These are phyloP conservation scores for Melanotaenia boesemani DNA, from an alignment of 2,797 vertebrate species.

Conservation along the genomic window DNA sequence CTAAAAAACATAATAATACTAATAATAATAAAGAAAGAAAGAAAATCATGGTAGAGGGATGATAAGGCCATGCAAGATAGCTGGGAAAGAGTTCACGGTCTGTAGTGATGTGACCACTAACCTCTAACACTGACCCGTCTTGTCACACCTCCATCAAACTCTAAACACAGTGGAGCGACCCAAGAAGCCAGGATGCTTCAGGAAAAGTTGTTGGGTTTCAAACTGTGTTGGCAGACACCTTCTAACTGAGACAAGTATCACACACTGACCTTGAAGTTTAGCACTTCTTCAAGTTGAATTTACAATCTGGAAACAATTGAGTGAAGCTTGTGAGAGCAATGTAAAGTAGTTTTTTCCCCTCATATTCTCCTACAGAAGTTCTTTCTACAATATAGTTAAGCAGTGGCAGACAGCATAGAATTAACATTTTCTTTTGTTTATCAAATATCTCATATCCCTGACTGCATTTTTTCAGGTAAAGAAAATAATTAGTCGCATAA, in stretches of 20 bases:
- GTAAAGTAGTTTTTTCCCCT: neutral
- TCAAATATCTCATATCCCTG: neutral
- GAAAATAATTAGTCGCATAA: neutral
- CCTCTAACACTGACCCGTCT: slow-evolving; percentile 70
- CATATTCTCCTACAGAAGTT: neutral
- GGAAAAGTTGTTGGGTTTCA: slow-evolving; percentile 61
- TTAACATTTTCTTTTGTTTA: neutral
- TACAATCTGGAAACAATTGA: slow-evolving; percentile 4
- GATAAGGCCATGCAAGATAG: slow-evolving; percentile 64
- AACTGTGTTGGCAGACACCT: slow-evolving; percentile 72
- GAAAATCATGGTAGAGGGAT: slow-evolving; percentile 29
- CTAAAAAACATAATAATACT: neutral
- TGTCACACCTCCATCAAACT: slow-evolving; percentile 65
- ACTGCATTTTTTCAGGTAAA: neutral
- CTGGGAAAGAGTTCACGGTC: slow-evolving; percentile 60
- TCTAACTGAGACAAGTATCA: slow-evolving; percentile 38
- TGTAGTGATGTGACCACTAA: slow-evolving; percentile 69
- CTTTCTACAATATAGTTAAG: neutral
- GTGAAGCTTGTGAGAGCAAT: slow-evolving; percentile 6
- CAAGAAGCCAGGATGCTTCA: slow-evolving; percentile 44
- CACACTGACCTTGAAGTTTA: slow-evolving; percentile 31
- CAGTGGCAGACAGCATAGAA: neutral
- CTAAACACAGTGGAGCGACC: slow-evolving; percentile 75
- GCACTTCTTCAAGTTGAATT: slow-evolving; percentile 82
- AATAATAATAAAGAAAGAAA: neutral